Percentiles rank a stretch among this genome's conserved stretches.
phyloP scores from a whole-genome alignment of 2,797 vertebrate genomes.

The Anas georgica region DNA sequence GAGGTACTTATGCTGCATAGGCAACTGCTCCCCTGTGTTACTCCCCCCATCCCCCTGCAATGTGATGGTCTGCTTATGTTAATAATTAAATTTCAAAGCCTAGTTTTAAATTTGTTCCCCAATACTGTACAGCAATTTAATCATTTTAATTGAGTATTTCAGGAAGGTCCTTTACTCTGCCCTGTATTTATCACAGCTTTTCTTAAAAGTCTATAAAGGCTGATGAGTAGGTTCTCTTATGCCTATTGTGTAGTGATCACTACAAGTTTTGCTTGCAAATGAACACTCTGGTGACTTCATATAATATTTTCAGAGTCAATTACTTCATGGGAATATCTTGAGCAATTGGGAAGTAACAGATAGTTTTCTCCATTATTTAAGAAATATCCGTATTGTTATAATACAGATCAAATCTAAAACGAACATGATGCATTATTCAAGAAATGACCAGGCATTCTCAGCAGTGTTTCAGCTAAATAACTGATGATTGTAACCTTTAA shows the following conservation, averaged over 20 bases:
- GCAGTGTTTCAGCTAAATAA: slow-evolving; percentile 83
- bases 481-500: slow-evolving; percentile 89
- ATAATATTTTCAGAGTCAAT: slow-evolving; percentile 76
- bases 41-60: rapidly evolving
- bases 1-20: slow-evolving; percentile 17
- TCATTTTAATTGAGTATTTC: slow-evolving; percentile 71
- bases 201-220: slow-evolving; percentile 70
- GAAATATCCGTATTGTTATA: slow-evolving; percentile 78
- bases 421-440: slow-evolving; percentile 81
- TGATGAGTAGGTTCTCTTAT: slow-evolving; percentile 76
- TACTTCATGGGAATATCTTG: slow-evolving; percentile 78
- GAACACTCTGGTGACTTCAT: slow-evolving; percentile 61
- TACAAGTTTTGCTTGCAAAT: slow-evolving; percentile 69
- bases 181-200: slow-evolving; percentile 63
- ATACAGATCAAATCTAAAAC: slow-evolving; percentile 76
- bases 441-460: slow-evolving; percentile 78
- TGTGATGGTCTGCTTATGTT: slow-evolving; percentile 44
- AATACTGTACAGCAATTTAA: slow-evolving; percentile 54
- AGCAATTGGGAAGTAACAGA: slow-evolving; percentile 73
- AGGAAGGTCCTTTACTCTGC: slow-evolving; percentile 56
- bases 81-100: slow-evolving; percentile 74
- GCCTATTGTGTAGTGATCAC: slow-evolving; percentile 64
- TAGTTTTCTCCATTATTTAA: slow-evolving; percentile 79
- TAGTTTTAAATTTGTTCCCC: slow-evolving; percentile 64
- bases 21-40: neutral